Percentiles rank a stretch among this genome's conserved stretches.
These are phyloP conservation scores for Drosophila subobscura DNA, from an alignment of 1,140 invertebrate species.

Conservation along the genomic window DNA sequence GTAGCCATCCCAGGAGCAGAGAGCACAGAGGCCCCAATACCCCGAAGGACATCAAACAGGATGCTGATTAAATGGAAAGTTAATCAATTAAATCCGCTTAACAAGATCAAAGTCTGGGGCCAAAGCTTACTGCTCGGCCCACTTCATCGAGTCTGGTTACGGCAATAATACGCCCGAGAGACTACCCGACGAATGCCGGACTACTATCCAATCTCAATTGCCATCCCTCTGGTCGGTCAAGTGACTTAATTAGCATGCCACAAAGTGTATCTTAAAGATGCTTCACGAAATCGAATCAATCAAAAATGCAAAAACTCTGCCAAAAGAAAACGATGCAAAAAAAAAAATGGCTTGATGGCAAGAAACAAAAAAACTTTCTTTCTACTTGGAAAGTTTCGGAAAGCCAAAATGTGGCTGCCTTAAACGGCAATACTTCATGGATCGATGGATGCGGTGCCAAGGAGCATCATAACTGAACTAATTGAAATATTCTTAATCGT, in stretches of 20 bases:
- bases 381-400: conserved; percentile 16
- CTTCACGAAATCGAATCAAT: conserved; percentile 62
- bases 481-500: conserved; percentile 82
- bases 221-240: conserved; percentile 25
- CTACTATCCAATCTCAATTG: neutral
- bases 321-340: conserved; percentile 14
- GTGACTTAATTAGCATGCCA: conserved; percentile 78
- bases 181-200: conserved; percentile 2
- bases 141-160: conserved; percentile 50
- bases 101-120: conserved; percentile 9
- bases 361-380: conserved; percentile 45
- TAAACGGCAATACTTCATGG: neutral
- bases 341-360: neutral
- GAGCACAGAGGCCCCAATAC: neutral
- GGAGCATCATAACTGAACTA: conserved; percentile 38
- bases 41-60: conserved; percentile 35
- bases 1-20: conserved; percentile 14
- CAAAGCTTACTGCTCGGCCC: conserved; percentile 13
- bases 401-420: neutral
- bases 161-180: too few species aligned
- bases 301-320: conserved; percentile 33
- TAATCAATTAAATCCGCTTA: conserved; percentile 52
- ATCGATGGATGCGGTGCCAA: conserved; percentile 19
- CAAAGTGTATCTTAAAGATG: conserved; percentile 39
- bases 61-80: conserved; percentile 36